phyloP scores from a whole-genome alignment of 2,888 invertebrate species.

The Tenthredo distinguenda region DNA sequence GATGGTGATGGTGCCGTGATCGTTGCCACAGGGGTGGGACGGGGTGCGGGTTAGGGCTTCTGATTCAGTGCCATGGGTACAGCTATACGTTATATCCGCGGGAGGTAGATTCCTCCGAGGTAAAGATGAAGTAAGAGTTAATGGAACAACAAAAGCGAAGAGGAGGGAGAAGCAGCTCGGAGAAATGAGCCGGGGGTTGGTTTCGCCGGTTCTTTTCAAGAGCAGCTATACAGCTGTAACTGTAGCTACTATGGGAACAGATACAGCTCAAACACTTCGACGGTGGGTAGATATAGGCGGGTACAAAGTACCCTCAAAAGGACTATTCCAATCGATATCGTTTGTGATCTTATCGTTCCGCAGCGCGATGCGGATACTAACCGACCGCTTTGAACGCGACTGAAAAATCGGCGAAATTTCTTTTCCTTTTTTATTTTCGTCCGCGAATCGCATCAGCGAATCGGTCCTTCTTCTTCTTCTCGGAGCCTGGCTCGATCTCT shows the following conservation, averaged over 20 bases:
- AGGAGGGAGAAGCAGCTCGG: not conserved
- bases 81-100: not conserved
- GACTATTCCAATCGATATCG: conserved; percentile 34
- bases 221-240: not conserved
- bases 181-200: not conserved
- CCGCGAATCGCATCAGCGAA: not conserved
- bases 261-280: conserved; percentile 6
- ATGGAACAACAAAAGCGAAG: conserved; percentile 42
- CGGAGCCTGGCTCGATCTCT: not conserved
- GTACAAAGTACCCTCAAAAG: conserved; percentile 6
- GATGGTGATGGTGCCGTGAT: conserved; percentile 4
- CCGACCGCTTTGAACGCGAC: not conserved
- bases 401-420: not conserved
- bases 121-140: conserved; percentile 39
- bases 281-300: not conserved
- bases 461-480: not conserved
- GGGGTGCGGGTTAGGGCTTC: not conserved
- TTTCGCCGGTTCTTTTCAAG: conserved; percentile 1
- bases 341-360: conserved; percentile 11
- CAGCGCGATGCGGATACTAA: not conserved
- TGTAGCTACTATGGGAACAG: conserved; percentile 24
- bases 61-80: not conserved
- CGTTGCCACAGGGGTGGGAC: not conserved
- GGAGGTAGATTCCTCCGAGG: not conserved
- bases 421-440: not conserved